A percentile compares a stretch with the other conserved stretches of the same genome.
These are phyloP conservation scores for Camponotus floridanus DNA, from an alignment of 1,140 invertebrate genomes.

Conservation along the genomic window DNA sequence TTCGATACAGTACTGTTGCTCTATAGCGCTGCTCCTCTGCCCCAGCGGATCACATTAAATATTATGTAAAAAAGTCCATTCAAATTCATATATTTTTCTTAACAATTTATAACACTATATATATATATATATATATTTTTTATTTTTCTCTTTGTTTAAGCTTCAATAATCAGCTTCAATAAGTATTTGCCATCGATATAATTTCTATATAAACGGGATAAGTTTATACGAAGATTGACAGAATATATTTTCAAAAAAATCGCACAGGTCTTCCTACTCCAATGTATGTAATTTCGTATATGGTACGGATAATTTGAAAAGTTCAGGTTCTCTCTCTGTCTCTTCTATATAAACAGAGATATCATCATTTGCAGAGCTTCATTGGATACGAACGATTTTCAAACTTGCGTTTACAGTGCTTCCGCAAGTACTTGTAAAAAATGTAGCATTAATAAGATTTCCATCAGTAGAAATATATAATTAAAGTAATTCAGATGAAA, in stretches of 20 bases:
- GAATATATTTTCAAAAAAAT: constrained; percentile 43
- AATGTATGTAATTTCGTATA: constrained; percentile 14
- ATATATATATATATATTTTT: no score
- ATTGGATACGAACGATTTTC: constrained; percentile 26
- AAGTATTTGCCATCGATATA: neutral
- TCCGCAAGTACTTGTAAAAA: neutral
- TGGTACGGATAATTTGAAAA: constrained; percentile 52
- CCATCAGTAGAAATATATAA: neutral
- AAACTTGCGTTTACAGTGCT: constrained; percentile 47
- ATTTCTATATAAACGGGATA: neutral
- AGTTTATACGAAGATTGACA: neutral
- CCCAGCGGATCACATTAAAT: constrained; percentile 29
- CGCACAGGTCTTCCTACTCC: neutral
- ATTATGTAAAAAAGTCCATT: constrained; percentile 8
- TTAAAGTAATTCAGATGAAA: constrained; percentile 21
- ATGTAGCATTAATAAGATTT: constrained; percentile 21
- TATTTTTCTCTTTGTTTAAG: no score
- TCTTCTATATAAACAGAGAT: neutral
- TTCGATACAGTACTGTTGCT: constrained; percentile 54
- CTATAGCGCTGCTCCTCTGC: neutral
- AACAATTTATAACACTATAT: no score
- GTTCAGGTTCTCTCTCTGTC: neutral
- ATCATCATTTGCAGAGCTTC: constrained; percentile 40
- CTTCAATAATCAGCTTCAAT: no score
- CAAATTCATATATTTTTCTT: constrained; percentile 22